Conservation (phyloP, 2,113 vertebrate genomes). For the Apistogramma diplotaenia region DNA sequence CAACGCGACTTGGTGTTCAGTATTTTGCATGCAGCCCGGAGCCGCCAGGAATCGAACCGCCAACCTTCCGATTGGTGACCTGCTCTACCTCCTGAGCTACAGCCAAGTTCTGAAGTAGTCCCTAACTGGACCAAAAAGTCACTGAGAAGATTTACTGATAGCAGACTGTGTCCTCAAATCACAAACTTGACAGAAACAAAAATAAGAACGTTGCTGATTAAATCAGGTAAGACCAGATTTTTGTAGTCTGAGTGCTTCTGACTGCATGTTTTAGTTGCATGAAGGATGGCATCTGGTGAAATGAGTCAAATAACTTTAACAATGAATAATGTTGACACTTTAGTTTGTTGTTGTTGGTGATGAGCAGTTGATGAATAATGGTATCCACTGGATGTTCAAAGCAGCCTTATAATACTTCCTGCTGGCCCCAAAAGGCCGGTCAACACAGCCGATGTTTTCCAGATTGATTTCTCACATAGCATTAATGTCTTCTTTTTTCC, state of each 20-base stretch:
- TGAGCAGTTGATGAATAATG: not conserved
- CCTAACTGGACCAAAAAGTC: not conserved
- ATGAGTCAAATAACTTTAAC: not conserved
- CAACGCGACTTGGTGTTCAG: too few relatives aligned
- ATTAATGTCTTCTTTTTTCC: not conserved
- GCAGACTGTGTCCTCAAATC: not conserved
- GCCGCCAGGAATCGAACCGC: too few relatives aligned
- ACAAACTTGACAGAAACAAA: not conserved
- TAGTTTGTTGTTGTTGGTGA: not conserved
- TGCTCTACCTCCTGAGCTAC: too few relatives aligned
- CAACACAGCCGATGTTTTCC: not conserved
- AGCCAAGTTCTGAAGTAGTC: too few relatives aligned
- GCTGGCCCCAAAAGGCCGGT: too few relatives aligned
- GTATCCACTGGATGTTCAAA: not conserved
- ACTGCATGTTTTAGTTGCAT: not conserved
- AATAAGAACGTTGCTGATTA: not conserved
- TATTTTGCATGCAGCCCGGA: too few relatives aligned
- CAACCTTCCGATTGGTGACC: too few relatives aligned
- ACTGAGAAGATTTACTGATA: not conserved
- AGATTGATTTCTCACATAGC: accelerated
- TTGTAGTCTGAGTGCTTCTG: not conserved
- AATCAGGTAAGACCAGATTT: not conserved
- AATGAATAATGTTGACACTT: not conserved
- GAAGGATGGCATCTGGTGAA: not conserved
- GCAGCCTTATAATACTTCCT: too few relatives aligned